These are phyloP conservation scores for Aporophyla lueneburgensis DNA, from an alignment of 2,888 invertebrate genomes.

Conservation along the genomic window DNA sequence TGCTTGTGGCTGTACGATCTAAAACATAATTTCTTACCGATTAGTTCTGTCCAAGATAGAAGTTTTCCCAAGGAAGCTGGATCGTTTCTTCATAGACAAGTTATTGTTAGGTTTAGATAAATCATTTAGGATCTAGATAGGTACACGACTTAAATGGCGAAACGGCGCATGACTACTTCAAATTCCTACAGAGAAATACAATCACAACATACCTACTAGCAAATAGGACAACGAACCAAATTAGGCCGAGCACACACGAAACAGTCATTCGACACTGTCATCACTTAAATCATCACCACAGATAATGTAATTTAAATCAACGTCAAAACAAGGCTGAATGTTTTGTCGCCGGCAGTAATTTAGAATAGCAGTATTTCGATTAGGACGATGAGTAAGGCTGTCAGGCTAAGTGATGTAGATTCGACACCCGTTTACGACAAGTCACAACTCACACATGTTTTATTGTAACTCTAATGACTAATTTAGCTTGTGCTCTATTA, in stretches of 20 bases:
- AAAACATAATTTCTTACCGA: not conserved
- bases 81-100: not conserved
- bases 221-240: not conserved
- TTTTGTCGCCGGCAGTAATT: slow-evolving; percentile 35
- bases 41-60: not conserved
- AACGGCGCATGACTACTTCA: too few species aligned
- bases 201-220: not conserved
- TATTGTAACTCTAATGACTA: slow-evolving; percentile 58
- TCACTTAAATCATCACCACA: slow-evolving; percentile 27
- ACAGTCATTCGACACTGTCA: slow-evolving; percentile 6
- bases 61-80: not conserved
- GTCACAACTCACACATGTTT: slow-evolving; percentile 44
- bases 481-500: slow-evolving; percentile 56
- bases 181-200: not conserved
- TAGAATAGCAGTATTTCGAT: slow-evolving; percentile 46
- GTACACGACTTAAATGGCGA: not conserved
- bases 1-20: not conserved
- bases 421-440: slow-evolving; percentile 50
- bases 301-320: slow-evolving; percentile 45
- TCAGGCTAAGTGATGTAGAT: slow-evolving; percentile 60
- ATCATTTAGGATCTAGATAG: not conserved
- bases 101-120: not conserved
- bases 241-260: slow-evolving; percentile 6
- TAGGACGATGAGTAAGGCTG: slow-evolving; percentile 41
- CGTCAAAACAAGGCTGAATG: slow-evolving; percentile 34